These are phyloP conservation scores for Eupristina koningsbergeri DNA, from an alignment of 1,140 invertebrate genomes.

Conservation along the genomic window DNA sequence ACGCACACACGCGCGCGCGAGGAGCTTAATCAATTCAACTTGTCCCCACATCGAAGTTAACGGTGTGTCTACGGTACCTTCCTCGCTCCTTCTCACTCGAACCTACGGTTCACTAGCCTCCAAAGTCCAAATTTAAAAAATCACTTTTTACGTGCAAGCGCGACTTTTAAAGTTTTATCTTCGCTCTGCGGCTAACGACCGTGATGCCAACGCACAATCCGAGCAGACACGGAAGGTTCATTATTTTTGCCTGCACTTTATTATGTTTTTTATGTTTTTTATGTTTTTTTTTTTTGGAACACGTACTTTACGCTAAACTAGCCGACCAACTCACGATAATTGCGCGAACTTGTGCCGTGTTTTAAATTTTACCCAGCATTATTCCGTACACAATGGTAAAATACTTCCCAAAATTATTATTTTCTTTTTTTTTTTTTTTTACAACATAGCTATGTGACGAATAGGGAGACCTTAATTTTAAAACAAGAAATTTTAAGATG, in stretches of 20 bases:
- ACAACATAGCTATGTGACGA: no score
- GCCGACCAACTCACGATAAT: neutral
- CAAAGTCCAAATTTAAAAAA: conserved; percentile 42
- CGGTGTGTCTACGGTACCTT: conserved; percentile 50
- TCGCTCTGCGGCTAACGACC: neutral
- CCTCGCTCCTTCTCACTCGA: conserved; percentile 38
- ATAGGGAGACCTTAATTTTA: no score
- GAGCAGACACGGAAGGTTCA: neutral
- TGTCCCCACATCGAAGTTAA: conserved; percentile 40
- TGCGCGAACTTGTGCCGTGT: no score
- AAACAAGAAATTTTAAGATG: no score
- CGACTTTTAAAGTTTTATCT: neutral
- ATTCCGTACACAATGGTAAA: neutral
- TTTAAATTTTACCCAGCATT: neutral
- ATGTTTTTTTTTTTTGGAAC: no score
- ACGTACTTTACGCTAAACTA: no score
- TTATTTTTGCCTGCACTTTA: neutral
- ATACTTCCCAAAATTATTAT: no score
- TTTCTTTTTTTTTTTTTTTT: no score
- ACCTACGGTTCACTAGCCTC: conserved; percentile 53
- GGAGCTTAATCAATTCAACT: conserved; percentile 43
- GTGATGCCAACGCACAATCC: neutral
- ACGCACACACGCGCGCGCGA: neutral
- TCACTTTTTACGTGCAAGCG: conserved; percentile 22
- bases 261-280: neutral